Percentiles rank a stretch among this genome's conserved stretches.
Conservation (phyloP, 2,113 vertebrate species). For the Aldabrachelys gigantea region DNA sequence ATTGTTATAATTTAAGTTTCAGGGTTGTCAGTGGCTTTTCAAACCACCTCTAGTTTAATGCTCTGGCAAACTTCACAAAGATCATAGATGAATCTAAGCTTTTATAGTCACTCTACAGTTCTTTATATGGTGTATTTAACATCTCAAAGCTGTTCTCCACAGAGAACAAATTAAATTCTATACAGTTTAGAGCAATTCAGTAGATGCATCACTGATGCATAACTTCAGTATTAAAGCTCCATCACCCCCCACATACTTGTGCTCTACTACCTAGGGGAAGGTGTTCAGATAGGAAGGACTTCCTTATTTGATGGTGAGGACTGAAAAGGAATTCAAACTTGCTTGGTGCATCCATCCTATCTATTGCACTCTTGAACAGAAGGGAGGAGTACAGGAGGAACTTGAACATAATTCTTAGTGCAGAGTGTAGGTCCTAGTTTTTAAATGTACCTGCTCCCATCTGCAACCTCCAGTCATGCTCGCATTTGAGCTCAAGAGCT, state of each 20-base stretch:
- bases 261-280: neutral
- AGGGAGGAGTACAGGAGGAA: neutral
- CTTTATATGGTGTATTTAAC: neutral
- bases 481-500: neutral
- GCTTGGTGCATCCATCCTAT: neutral
- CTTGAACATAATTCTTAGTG: neutral
- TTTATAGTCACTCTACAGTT: neutral
- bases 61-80: neutral
- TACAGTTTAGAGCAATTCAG: neutral
- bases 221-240: neutral
- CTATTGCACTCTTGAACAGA: neutral
- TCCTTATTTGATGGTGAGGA: neutral
- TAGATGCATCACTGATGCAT: neutral
- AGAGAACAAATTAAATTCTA: neutral
- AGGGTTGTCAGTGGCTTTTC: neutral
- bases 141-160: neutral
- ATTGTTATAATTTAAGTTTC: neutral
- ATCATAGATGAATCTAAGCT: neutral
- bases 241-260: neutral
- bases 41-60: neutral
- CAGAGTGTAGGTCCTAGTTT: neutral
- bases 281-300: neutral
- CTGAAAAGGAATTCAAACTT: neutral
- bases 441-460: neutral
- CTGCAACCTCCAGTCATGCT: neutral